Conservation (phyloP, 2,888 invertebrate genomes). For the Zelleria hepariella region DNA sequence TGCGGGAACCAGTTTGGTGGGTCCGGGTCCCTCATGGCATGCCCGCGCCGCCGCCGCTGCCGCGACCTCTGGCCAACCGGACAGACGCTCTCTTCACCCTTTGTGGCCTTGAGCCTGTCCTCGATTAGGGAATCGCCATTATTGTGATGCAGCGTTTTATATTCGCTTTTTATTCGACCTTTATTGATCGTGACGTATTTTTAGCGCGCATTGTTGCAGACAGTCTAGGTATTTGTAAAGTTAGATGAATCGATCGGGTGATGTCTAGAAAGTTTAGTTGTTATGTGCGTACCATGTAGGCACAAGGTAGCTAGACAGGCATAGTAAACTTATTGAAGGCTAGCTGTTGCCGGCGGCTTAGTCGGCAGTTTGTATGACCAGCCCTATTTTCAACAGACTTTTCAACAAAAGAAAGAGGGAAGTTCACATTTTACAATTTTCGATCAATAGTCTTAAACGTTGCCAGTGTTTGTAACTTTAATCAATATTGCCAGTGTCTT, state of each 20-base stretch:
- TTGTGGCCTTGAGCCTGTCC: slow-evolving; percentile 51
- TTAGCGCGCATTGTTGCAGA: background rate
- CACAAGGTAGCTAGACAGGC: background rate
- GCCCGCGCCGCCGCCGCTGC: slow-evolving; percentile 41
- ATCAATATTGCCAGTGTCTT: too few relatives aligned
- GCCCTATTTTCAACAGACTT: too few relatives aligned
- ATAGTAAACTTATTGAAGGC: background rate
- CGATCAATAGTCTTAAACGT: too few relatives aligned
- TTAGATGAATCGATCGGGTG: background rate
- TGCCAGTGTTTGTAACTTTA: too few relatives aligned
- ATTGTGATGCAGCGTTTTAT: slow-evolving; percentile 2
- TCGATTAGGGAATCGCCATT: slow-evolving; percentile 18
- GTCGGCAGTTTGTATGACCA: background rate
- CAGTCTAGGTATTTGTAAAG: background rate
- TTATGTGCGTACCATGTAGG: background rate
- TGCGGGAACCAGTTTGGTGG: slow-evolving; percentile 40
- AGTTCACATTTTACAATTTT: too few relatives aligned
- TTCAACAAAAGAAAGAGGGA: too few relatives aligned
- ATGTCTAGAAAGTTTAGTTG: background rate
- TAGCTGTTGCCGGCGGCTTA: background rate
- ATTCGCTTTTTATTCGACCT: background rate
- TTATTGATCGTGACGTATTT: background rate
- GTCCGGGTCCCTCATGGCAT: slow-evolving; percentile 28
- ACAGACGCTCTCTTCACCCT: slow-evolving; percentile 44
- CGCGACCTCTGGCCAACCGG: slow-evolving; percentile 56